phyloP scores from a whole-genome alignment of 2,888 invertebrate species.

The Caenorhabditis zanzibari region DNA sequence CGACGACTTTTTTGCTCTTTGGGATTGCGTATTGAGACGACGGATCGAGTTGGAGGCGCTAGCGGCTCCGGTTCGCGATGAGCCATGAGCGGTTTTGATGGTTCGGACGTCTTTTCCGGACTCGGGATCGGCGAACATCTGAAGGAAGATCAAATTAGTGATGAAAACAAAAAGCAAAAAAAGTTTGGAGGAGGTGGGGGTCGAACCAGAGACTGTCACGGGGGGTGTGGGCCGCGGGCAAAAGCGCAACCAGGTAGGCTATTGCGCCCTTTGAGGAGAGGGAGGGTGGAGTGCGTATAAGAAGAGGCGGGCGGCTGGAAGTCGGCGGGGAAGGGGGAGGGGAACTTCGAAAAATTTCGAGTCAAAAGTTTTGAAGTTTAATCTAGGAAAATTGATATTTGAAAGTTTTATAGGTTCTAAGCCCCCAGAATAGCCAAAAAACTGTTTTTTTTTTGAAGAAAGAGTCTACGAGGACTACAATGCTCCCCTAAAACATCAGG shows the following conservation, averaged over 20 bases:
- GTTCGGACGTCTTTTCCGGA: conserved; percentile 43
- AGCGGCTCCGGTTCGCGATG: neutral
- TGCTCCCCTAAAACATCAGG: neutral
- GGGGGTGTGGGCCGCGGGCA: neutral
- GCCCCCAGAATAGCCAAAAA: too few species aligned
- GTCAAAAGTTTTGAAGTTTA: neutral
- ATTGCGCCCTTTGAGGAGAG: neutral
- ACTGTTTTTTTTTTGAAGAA: too few species aligned
- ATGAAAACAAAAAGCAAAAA: neutral
- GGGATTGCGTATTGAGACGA: conserved; percentile 10
- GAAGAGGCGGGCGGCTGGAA: neutral
- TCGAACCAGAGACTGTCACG: too few species aligned
- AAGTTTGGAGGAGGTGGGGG: neutral
- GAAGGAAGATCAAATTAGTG: too few species aligned
- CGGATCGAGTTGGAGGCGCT: conserved; percentile 3
- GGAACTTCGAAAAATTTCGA: neutral
- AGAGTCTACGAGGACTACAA: neutral
- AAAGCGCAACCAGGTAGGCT: neutral
- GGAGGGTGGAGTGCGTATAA: neutral
- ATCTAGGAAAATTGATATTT: neutral
- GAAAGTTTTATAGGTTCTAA: too few species aligned
- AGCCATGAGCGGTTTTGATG: neutral
- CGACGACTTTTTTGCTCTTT: conserved; percentile 49
- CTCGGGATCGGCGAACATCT: conserved; percentile 46
- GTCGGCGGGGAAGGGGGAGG: neutral